phyloP scores from a whole-genome alignment of 92 coral and sea anemone genomes.

The Micromussa lordhowensis region DNA sequence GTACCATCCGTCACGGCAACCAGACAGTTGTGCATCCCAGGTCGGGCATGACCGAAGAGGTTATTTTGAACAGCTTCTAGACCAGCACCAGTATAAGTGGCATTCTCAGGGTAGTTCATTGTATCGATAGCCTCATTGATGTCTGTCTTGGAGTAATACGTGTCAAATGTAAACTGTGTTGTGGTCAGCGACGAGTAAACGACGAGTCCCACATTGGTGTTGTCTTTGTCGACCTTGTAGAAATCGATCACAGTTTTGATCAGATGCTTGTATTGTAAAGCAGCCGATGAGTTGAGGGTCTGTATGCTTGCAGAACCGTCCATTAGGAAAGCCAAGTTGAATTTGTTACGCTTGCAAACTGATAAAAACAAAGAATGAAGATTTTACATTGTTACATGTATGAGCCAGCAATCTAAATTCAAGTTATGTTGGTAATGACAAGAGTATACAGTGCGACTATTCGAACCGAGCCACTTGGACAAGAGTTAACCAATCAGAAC shows the following conservation, averaged over 20 bases:
- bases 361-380: background rate
- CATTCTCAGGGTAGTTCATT: conserved; percentile 9
- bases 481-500: too few relatives aligned
- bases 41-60: conserved; percentile 10
- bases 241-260: conserved; percentile 14
- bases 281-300: background rate
- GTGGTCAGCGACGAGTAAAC: conserved; percentile 8
- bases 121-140: conserved; percentile 4
- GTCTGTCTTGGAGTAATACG: conserved; percentile 13
- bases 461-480: too few relatives aligned
- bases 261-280: conserved; percentile 13
- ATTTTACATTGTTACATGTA: too few relatives aligned
- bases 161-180: conserved; percentile 10
- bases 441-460: too few relatives aligned
- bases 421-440: background rate
- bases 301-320: conserved; percentile 45
- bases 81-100: conserved; percentile 11
- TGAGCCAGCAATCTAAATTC: background rate
- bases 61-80: background rate
- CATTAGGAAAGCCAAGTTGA: conserved; percentile 38
- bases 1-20: conserved; percentile 26
- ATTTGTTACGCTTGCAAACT: conserved; percentile 26
- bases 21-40: conserved; percentile 24
- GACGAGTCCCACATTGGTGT: conserved; percentile 12
- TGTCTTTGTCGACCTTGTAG: conserved; percentile 20